phyloP scores from a whole-genome alignment of 2,888 invertebrate species.

The Sarcophaga variegata region DNA sequence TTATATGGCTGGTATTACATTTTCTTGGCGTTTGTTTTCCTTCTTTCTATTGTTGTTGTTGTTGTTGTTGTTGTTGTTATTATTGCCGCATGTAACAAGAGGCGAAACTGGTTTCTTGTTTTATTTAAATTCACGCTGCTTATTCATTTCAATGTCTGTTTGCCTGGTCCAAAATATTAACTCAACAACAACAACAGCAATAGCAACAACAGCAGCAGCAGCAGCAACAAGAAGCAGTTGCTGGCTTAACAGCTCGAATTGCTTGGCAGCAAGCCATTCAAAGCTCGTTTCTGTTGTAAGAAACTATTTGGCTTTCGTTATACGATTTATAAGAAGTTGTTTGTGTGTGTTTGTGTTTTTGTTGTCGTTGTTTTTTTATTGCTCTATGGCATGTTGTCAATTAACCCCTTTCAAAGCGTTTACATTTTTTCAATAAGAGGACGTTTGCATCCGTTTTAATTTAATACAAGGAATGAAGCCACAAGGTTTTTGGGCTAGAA shows the following conservation, averaged over 20 bases:
- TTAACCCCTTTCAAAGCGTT: not conserved
- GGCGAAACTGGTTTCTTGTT: conserved; percentile 58
- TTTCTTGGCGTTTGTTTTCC: conserved; percentile 16
- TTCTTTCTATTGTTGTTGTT: not conserved
- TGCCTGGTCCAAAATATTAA: conserved; percentile 64
- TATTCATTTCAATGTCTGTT: conserved; percentile 65
- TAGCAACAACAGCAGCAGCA: not conserved
- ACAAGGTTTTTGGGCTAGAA: too few species aligned
- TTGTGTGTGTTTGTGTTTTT: too few species aligned
- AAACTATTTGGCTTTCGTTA: not conserved
- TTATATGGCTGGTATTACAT: not conserved
- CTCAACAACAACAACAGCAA: not conserved
- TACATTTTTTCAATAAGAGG: not conserved
- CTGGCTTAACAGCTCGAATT: not conserved
- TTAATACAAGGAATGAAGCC: too few species aligned
- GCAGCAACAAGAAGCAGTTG: not conserved
- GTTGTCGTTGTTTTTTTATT: not conserved
- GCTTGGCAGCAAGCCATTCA: not conserved
- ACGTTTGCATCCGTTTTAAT: too few species aligned
- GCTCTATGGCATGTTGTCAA: not conserved
- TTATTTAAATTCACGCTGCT: conserved; percentile 56
- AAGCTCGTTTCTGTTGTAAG: not conserved
- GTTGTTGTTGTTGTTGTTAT: not conserved
- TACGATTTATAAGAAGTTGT: not conserved
- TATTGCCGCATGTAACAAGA: conserved; percentile 11